These are phyloP conservation scores for Teleiodes luculella DNA, from an alignment of 2,888 invertebrate genomes.

Conservation along the genomic window DNA sequence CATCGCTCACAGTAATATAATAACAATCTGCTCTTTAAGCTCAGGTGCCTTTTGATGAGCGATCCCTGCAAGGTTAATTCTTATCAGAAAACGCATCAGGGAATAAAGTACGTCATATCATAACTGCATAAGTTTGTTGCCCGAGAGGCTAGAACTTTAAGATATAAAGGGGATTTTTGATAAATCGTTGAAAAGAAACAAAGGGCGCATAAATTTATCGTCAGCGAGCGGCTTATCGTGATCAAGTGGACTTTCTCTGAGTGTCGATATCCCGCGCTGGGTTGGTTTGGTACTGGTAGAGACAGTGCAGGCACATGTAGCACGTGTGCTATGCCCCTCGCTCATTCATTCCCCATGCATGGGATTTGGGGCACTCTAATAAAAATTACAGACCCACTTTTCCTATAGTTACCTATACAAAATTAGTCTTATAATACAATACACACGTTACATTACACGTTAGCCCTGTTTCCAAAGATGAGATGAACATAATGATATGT, in stretches of 20 bases:
- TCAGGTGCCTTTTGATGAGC: slow-evolving; percentile 25
- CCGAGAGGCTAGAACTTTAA: slow-evolving; percentile 27
- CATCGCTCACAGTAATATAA: slow-evolving; percentile 47
- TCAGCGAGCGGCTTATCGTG: slow-evolving; percentile 62
- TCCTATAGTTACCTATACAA: too few relatives aligned
- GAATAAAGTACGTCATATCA: slow-evolving; percentile 23
- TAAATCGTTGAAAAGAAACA: slow-evolving; percentile 73
- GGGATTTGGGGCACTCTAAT: neutral
- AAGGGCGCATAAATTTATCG: slow-evolving; percentile 74
- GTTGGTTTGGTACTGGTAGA: slow-evolving; percentile 21
- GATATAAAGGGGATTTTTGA: slow-evolving; percentile 58
- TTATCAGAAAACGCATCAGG: slow-evolving; percentile 23
- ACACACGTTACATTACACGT: too few relatives aligned
- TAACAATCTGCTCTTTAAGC: slow-evolving; percentile 35
- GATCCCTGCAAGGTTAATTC: slow-evolving; percentile 15
- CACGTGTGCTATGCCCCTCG: neutral
- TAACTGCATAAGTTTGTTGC: slow-evolving; percentile 39
- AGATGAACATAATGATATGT: too few relatives aligned
- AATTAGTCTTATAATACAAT: too few relatives aligned
- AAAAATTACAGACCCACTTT: too few relatives aligned
- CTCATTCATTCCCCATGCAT: neutral
- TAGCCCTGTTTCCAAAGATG: too few relatives aligned
- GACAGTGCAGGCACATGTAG: slow-evolving; percentile 14
- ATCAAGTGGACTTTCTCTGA: slow-evolving; percentile 68
- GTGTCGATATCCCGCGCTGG: slow-evolving; percentile 46